These are phyloP conservation scores for Notothenia coriiceps DNA, from an alignment of 2,113 vertebrate genomes.

Conservation along the genomic window DNA sequence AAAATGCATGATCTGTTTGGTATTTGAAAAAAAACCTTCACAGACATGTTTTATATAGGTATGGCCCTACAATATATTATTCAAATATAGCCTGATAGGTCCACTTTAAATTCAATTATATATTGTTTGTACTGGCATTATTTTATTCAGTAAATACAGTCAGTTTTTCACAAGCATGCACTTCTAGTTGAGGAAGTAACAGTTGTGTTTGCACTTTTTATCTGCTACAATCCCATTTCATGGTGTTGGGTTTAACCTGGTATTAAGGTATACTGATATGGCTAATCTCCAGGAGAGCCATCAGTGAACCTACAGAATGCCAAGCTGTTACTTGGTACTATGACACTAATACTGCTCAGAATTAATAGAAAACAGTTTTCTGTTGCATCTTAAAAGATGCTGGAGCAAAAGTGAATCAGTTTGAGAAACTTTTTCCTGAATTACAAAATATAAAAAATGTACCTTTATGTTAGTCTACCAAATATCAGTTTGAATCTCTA, in stretches of 20 bases:
- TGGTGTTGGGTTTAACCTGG: slow-evolving; percentile 62
- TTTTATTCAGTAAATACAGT: slow-evolving; percentile 1
- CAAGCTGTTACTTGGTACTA: slow-evolving; percentile 37
- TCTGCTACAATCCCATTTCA: slow-evolving; percentile 71
- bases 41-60: no score
- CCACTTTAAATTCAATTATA: neutral
- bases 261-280: slow-evolving; percentile 65
- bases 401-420: slow-evolving; percentile 27
- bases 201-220: slow-evolving; percentile 60
- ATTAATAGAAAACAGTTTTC: slow-evolving; percentile 43
- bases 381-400: neutral
- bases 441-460: neutral
- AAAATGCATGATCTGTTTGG: no score
- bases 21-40: no score
- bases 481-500: neutral
- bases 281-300: slow-evolving; percentile 68
- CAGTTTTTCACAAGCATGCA: slow-evolving; percentile 7
- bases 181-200: slow-evolving; percentile 33
- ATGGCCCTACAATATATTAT: no score
- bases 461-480: neutral
- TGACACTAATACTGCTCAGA: slow-evolving; percentile 59
- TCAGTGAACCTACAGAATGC: slow-evolving; percentile 57
- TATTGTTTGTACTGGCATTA: slow-evolving; percentile 15
- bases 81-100: no score
- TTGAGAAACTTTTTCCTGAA: slow-evolving; percentile 12